A percentile compares a stretch with the other conserved stretches of the same genome.
Conservation (phyloP, 2,888 invertebrate species). For the Drosophila anceps region DNA sequence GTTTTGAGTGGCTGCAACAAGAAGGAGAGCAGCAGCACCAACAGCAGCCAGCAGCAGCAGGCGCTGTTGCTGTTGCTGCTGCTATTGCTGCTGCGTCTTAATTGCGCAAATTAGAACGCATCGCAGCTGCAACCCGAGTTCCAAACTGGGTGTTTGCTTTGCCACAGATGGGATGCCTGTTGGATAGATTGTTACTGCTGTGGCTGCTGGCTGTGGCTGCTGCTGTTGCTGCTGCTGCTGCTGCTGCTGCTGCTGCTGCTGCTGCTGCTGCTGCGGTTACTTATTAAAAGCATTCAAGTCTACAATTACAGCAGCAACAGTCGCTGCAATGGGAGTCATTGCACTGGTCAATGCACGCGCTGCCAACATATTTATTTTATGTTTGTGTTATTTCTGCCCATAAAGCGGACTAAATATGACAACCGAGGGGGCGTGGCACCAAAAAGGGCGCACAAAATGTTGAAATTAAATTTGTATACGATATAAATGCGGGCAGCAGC, state of each 20-base stretch:
- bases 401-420: conserved; percentile 60
- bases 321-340: conserved; percentile 64
- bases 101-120: conserved; percentile 81
- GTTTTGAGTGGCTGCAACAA: conserved; percentile 58
- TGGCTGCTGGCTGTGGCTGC: neutral
- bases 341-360: conserved; percentile 55
- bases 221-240: conserved; percentile 11
- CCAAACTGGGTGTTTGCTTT: conserved; percentile 69
- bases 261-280: conserved; percentile 10
- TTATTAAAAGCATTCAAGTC: conserved; percentile 50
- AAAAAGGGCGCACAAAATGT: conserved; percentile 51
- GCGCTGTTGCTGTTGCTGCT: conserved; percentile 22
- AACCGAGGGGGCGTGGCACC: conserved; percentile 17
- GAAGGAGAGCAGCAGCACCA: conserved; percentile 26
- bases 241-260: conserved; percentile 3
- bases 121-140: conserved; percentile 69
- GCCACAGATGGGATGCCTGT: conserved; percentile 53
- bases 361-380: conserved; percentile 26
- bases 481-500: conserved; percentile 2
- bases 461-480: neutral
- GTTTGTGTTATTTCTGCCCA: conserved; percentile 34
- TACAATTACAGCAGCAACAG: conserved; percentile 69
- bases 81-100: conserved; percentile 59
- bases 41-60: conserved; percentile 6
- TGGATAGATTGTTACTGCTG: conserved; percentile 17